Evolutionary conservation across 2,113 vertebrate genomes (phyloP).

Genomic region (Ceyx margarethae): DNA sequence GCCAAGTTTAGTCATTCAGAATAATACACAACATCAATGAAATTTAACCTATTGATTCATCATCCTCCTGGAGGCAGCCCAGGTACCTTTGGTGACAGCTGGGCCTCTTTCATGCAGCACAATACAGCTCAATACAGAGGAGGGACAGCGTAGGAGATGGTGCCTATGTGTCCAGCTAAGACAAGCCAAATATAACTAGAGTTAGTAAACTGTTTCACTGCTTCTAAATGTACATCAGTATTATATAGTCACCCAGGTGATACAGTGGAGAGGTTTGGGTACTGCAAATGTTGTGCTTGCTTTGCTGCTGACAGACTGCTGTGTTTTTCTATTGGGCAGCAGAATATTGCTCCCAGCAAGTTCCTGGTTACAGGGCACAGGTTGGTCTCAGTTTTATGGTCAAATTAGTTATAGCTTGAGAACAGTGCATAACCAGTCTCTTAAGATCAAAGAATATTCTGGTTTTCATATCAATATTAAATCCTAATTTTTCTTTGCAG

Average conservation of each 20-base stretch:
- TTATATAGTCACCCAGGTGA: background rate
- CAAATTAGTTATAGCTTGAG: background rate
- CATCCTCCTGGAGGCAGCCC: slow-evolving; percentile 11
- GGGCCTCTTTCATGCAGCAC: slow-evolving; percentile 38
- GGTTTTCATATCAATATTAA: fast-evolving
- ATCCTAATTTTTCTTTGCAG: background rate
- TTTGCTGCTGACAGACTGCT: background rate
- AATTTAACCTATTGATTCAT: slow-evolving; percentile 45
- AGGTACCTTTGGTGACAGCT: background rate
- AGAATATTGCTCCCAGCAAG: background rate
- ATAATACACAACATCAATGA: slow-evolving; percentile 33
- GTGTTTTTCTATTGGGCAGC: background rate
- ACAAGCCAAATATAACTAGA: slow-evolving; percentile 9
- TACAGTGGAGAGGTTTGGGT: background rate
- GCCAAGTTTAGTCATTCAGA: background rate
- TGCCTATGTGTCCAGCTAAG: slow-evolving; percentile 56
- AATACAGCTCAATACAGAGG: slow-evolving; percentile 37
- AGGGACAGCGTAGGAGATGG: background rate
- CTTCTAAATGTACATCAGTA: background rate
- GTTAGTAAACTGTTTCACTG: background rate
- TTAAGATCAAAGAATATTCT: background rate
- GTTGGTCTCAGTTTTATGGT: background rate
- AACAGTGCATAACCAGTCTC: background rate
- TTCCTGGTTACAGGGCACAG: background rate
- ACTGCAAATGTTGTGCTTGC: background rate